Evolutionary conservation across 2,888 invertebrate species (phyloP), one percentile per base, ranked within the genome.

Genomic region (Octonoba sinensis): DNA sequence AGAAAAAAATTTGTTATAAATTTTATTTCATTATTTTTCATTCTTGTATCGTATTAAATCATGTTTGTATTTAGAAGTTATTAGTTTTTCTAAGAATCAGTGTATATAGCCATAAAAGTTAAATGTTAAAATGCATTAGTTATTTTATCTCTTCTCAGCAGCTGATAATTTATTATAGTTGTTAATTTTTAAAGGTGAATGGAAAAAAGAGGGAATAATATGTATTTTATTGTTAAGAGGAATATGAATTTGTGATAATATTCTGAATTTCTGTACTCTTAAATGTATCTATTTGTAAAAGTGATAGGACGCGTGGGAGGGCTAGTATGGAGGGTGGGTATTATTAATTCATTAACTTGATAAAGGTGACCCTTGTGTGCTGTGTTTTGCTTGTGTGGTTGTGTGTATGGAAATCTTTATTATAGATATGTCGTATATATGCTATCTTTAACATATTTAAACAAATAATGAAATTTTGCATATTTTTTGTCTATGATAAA

Each of bases 291-390:
- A 73, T 79, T 79, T 79, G 67, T 79, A 79, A 56, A 54, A 67
- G 73, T 79, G 73, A 79, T 73, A 79, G 67, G 79, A 56, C 79
- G 79, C 79, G 79, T 73, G 79, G 69, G 79, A 73, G 73, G 67
- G 73, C 36, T 60, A 67, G 59, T 47, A 54, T 44, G 56, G 49
- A 36, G 79, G 72, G 73, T 66, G 79, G 72, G 69, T 73, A 72
- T 69, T 51, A 67, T 51, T 54, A 36, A 36, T 11, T 36, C 44
- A 56, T 51, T 66, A 73, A 60, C 62, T 69, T 65, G 62, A 76
- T 62, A 64, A 64, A 79, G 59, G 54, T 67, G 79, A 79, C 79
- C 79, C 79, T 73, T 79, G 72, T 62, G 36, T 72, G 56, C 24
- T 79, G 71, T 69, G 24, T 70, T n/a, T 54, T 79, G 66, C 64